Percentiles rank a stretch among this genome's conserved stretches.
phyloP scores from a whole-genome alignment of 1,140 invertebrate genomes.

The Adoxophyes honmai region DNA sequence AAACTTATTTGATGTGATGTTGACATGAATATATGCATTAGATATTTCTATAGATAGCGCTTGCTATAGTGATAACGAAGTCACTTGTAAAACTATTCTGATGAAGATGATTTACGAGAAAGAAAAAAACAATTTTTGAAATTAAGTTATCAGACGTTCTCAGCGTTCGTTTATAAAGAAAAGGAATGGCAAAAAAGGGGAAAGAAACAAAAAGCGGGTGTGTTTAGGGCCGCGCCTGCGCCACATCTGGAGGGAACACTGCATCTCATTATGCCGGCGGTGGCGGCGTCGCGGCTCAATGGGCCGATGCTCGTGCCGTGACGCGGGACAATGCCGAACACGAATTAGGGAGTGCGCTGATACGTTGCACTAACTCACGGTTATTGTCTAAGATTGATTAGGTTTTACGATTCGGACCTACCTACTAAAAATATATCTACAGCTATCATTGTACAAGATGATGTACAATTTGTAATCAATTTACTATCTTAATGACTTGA shows the following conservation, averaged over 20 bases:
- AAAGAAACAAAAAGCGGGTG: slow-evolving; percentile 53
- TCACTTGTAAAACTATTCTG: no score
- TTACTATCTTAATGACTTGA: no score
- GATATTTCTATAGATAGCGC: no score
- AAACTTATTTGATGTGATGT: no score
- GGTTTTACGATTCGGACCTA: no score
- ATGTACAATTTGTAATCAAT: no score
- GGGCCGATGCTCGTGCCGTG: slow-evolving; percentile 34
- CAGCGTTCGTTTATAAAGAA: slow-evolving; percentile 21
- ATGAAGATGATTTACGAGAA: no score
- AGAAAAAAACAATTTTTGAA: background rate
- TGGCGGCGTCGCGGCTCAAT: slow-evolving; percentile 47
- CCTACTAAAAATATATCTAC: no score
- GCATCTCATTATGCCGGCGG: slow-evolving; percentile 65
- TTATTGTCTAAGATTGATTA: slow-evolving; percentile 2
- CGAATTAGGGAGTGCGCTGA: slow-evolving; percentile 8
- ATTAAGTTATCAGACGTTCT: slow-evolving; percentile 33
- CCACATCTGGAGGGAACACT: slow-evolving; percentile 69
- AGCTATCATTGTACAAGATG: no score
- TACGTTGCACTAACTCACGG: slow-evolving; percentile 11
- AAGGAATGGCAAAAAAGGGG: slow-evolving; percentile 51
- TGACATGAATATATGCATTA: no score
- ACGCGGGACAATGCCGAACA: slow-evolving; percentile 15
- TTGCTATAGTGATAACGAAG: no score
- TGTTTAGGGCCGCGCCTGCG: slow-evolving; percentile 59